These are phyloP conservation scores for Lumbricus terrestris DNA, from an alignment of 2,888 invertebrate species.

Conservation along the genomic window DNA sequence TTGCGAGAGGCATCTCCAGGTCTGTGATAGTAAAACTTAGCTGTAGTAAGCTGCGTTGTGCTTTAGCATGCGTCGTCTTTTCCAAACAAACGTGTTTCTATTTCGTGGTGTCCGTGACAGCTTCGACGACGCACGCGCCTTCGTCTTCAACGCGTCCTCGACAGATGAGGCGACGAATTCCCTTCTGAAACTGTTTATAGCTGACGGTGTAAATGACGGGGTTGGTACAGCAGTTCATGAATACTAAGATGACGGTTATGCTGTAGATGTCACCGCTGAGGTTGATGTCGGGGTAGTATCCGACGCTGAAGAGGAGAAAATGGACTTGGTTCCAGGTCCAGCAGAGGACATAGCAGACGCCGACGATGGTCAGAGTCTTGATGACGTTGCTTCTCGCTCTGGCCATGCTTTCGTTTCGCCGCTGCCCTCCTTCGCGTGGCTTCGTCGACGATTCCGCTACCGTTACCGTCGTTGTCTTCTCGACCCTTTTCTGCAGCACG, in stretches of 20 bases:
- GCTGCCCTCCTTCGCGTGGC: background rate
- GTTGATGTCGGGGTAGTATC: slow-evolving; percentile 11
- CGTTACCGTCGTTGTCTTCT: too few relatives aligned
- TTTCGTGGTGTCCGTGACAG: background rate
- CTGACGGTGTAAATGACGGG: slow-evolving; percentile 37
- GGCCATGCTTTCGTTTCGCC: slow-evolving; percentile 16
- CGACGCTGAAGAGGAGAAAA: slow-evolving; percentile 35
- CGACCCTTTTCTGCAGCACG: slow-evolving; percentile 21
- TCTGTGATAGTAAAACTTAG: too few relatives aligned
- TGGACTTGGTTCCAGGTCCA: slow-evolving; percentile 30
- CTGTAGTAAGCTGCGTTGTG: background rate
- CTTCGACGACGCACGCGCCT: background rate
- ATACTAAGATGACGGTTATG: slow-evolving; percentile 34
- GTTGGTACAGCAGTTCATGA: slow-evolving; percentile 37
- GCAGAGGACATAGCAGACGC: slow-evolving; percentile 24
- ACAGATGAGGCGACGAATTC: background rate
- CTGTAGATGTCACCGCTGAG: slow-evolving; percentile 30
- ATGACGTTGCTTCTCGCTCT: slow-evolving; percentile 25
- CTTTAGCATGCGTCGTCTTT: too few relatives aligned
- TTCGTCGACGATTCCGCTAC: background rate
- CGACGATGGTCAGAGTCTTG: slow-evolving; percentile 21
- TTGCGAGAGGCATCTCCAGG: too few relatives aligned
- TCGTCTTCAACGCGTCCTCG: background rate
- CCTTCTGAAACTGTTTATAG: slow-evolving; percentile 34
- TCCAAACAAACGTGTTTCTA: background rate